Evolutionary conservation across 2,888 invertebrate species (phyloP), one percentile per base, ranked within the genome.

Genomic region (Lordiphosa andalusiaca): DNA sequence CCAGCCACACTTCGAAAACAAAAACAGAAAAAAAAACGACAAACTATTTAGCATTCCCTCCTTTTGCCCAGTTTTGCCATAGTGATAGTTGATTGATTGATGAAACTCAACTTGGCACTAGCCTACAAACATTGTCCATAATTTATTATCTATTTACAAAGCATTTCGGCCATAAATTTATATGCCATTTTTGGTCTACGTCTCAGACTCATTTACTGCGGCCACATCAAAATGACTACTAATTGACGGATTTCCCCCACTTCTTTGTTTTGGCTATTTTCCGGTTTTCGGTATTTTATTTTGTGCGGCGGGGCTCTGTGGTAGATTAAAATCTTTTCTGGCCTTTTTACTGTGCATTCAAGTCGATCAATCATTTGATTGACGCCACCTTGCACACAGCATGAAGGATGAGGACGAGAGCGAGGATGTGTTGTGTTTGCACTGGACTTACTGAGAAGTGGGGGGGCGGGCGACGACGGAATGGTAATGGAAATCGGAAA

Each of bases 301-400:
- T 30, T 70, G 66, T 77, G 72, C 72, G 60, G 37, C 57, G 63
- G 49, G 63, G 49, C 39, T 41, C 6, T 49, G 37, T 53, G 50
- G 62, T 44, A 81, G 77, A 81, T 81, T 70, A 69, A 77, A 81
- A 81, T 77, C 72, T 52, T 33, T 10, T 30, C 30, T 10, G 30
- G 30, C 21, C 49, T n/a, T 47, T 16, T 61, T 53, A 39, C 53
- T 67, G 70, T 67, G 67, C 71, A 66, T 58, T 69, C 58, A 61
- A 68, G 81, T 72, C 60, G 74, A 81, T 81, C 80, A 81, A 81
- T 81, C 80, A 81, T 70, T 76, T 71, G 73, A 80, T 80, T 81
- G 80, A 83, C 76, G 72, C 71, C 56, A 51, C 65, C 46, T 54
- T 69, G 66, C 71, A 44, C 73, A 47, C 67, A 51, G 58, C 63